Percentiles rank a stretch among this genome's conserved stretches.
These are phyloP conservation scores for Muraenolepis orangiensis DNA, from an alignment of 2,797 vertebrate genomes.

Conservation along the genomic window DNA sequence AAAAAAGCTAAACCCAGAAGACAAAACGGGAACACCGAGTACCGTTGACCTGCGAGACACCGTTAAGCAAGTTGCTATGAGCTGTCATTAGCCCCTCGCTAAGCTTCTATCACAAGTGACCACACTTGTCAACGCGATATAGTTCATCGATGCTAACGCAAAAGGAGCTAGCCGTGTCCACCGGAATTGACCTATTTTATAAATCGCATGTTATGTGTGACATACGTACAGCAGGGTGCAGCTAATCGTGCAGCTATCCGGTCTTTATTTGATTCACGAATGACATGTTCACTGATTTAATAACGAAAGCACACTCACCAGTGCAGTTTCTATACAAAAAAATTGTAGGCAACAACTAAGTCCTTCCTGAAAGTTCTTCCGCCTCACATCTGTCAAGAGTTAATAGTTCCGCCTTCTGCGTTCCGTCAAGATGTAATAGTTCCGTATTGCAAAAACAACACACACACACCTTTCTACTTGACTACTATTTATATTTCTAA, in stretches of 20 bases:
- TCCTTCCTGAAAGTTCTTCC: slow-evolving; percentile 53
- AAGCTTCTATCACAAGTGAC: slow-evolving; percentile 27
- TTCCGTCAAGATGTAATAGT: no score
- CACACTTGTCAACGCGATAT: background rate
- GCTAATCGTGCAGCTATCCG: background rate
- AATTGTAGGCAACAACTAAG: slow-evolving; percentile 37
- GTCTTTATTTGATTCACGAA: background rate
- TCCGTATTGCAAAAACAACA: background rate
- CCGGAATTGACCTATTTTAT: background rate
- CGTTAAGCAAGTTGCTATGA: slow-evolving; percentile 38
- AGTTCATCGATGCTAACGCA: background rate
- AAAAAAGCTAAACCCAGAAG: background rate
- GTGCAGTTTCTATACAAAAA: slow-evolving; percentile 36
- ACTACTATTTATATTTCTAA: background rate
- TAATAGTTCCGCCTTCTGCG: background rate
- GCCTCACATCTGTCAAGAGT: background rate
- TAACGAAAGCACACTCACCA: slow-evolving; percentile 55
- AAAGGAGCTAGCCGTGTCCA: background rate
- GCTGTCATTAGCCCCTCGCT: slow-evolving; percentile 37
- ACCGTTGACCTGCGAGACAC: background rate
- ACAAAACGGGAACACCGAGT: background rate
- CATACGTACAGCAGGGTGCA: background rate
- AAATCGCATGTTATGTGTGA: background rate
- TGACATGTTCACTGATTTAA: background rate
- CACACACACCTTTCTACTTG: background rate